phyloP scores from a whole-genome alignment of 2,113 vertebrate genomes.

The Diphyllodes magnificus region DNA sequence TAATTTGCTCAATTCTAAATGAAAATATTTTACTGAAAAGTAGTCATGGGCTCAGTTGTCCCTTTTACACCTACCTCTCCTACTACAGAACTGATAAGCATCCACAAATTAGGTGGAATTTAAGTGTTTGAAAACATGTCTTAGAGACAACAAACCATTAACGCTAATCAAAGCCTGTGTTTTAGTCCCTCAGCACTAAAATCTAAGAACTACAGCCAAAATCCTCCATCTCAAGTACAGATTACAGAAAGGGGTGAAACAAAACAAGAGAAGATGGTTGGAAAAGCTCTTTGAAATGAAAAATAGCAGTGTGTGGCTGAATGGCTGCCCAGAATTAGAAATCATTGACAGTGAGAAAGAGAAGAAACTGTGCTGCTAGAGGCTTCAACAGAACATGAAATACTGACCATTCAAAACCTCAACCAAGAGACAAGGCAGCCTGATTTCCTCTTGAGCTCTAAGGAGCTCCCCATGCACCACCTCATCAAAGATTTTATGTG shows the following conservation, averaged over 20 bases:
- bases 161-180: background rate
- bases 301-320: background rate
- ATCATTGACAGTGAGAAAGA: background rate
- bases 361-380: background rate
- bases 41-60: background rate
- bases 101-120: background rate
- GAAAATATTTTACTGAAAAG: background rate
- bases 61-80: background rate
- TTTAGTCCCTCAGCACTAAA: background rate
- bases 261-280: background rate
- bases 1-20: background rate
- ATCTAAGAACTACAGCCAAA: background rate
- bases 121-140: background rate
- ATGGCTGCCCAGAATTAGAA: background rate
- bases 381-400: background rate
- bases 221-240: background rate
- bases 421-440: rapidly evolving
- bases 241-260: background rate
- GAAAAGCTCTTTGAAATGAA: background rate
- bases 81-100: background rate
- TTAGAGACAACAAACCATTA: background rate
- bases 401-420: background rate
- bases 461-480: background rate
- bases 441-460: background rate
- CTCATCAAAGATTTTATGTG: background rate